Conservation (phyloP, 2,888 invertebrate species). For the Zele albiditarsus region DNA sequence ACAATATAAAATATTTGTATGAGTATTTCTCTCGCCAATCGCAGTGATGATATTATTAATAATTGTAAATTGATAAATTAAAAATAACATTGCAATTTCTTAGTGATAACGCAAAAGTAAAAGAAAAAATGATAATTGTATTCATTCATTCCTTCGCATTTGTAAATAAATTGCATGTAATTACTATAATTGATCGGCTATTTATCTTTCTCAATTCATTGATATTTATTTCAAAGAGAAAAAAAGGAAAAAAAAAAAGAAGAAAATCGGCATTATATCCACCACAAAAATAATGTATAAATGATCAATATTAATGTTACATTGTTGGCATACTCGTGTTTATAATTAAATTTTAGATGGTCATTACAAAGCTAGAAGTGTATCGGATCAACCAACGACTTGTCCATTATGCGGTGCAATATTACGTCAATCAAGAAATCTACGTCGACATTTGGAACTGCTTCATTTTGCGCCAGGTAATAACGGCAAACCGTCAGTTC, state of each 20-base stretch:
- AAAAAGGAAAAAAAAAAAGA: neutral
- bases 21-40: conserved; percentile 10
- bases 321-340: conserved; percentile 3
- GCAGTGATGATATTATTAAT: conserved; percentile 17
- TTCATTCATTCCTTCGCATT: conserved; percentile 57
- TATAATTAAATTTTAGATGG: conserved; percentile 57
- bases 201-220: conserved; percentile 10
- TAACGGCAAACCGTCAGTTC: conserved; percentile 54
- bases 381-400: conserved; percentile 77
- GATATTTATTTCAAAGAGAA: conserved; percentile 1
- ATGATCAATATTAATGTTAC: neutral
- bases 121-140: conserved; percentile 69
- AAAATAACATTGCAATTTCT: conserved; percentile 7
- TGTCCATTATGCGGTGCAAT: conserved; percentile 77
- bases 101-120: conserved; percentile 12
- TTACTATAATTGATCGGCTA: conserved; percentile 2
- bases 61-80: conserved; percentile 16
- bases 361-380: conserved; percentile 74
- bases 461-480: conserved; percentile 66
- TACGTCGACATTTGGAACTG: conserved; percentile 75
- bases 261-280: conserved; percentile 9
- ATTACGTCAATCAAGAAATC: conserved; percentile 76
- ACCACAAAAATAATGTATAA: neutral
- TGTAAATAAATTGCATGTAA: conserved; percentile 57
- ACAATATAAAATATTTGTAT: conserved; percentile 16